Conservation (phyloP, 1,140 invertebrate genomes). For the Drosophila nasuta region DNA sequence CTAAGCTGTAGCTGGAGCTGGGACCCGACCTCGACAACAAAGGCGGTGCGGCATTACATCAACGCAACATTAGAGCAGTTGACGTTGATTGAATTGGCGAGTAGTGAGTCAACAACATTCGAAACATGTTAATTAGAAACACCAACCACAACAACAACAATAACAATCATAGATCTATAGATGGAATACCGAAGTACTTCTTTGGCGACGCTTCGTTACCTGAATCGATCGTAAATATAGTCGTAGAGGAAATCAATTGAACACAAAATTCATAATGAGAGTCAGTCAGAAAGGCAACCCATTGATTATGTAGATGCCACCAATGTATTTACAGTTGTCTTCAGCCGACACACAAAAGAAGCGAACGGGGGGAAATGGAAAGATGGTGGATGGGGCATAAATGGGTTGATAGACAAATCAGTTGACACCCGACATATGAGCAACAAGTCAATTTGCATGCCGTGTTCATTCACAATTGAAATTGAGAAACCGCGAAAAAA, state of each 20-base stretch:
- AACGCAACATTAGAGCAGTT: constrained; percentile 31
- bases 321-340: constrained; percentile 33
- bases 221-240: constrained; percentile 47
- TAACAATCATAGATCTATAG: constrained; percentile 19
- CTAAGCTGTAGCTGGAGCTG: constrained; percentile 10
- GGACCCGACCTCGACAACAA: constrained; percentile 50
- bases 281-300: background rate
- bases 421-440: constrained; percentile 21
- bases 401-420: background rate
- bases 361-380: background rate
- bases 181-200: constrained; percentile 11
- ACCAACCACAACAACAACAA: background rate
- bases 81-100: constrained; percentile 54
- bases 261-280: constrained; percentile 46
- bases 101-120: constrained; percentile 41
- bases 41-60: constrained; percentile 48
- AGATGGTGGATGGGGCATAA: background rate
- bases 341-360: background rate
- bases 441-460: constrained; percentile 11
- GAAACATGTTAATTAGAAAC: constrained; percentile 50
- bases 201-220: constrained; percentile 9
- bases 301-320: constrained; percentile 27
- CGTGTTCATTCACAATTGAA: background rate
- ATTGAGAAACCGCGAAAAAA: background rate
- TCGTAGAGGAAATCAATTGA: constrained; percentile 53